A percentile compares a stretch with the other conserved stretches of the same genome.
These are phyloP conservation scores for Typhlichthys subterraneus DNA, from an alignment of 2,797 vertebrate species.

Conservation along the genomic window DNA sequence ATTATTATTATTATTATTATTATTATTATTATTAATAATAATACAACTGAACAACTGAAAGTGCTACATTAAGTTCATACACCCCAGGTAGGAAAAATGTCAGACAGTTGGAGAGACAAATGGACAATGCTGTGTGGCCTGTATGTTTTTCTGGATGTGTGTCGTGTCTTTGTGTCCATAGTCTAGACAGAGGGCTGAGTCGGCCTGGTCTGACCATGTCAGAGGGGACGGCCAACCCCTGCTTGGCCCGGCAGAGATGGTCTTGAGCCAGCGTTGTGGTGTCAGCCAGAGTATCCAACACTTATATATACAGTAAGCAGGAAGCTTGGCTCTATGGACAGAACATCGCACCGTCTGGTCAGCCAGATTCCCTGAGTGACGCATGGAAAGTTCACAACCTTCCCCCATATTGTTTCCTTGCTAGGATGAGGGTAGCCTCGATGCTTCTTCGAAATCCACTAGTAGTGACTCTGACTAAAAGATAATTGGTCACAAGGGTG, in stretches of 20 bases:
- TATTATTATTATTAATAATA: too few relatives aligned
- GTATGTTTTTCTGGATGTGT: background rate
- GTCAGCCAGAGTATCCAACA: too few relatives aligned
- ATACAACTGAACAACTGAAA: too few relatives aligned
- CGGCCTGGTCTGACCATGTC: too few relatives aligned
- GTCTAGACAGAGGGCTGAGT: background rate
- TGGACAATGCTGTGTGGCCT: background rate
- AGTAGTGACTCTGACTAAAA: too few relatives aligned
- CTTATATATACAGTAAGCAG: too few relatives aligned
- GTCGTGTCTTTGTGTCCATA: background rate
- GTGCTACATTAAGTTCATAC: too few relatives aligned
- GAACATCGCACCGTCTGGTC: conserved; percentile 9
- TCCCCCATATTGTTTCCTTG: background rate
- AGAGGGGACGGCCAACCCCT: background rate
- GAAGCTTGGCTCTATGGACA: conserved; percentile 10
- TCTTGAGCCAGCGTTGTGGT: conserved; percentile 20
- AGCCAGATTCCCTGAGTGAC: conserved; percentile 20
- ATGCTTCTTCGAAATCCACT: background rate
- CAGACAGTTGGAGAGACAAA: too few relatives aligned
- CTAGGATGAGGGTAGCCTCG: background rate
- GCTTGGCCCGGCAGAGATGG: background rate
- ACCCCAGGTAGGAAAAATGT: too few relatives aligned
- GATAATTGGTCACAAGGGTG: too few relatives aligned
- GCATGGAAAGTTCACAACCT: background rate
- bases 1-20: too few relatives aligned